A percentile compares a stretch with the other conserved stretches of the same genome.
Conservation (phyloP, 2,888 invertebrate genomes). For the Limnephilus marmoratus region DNA sequence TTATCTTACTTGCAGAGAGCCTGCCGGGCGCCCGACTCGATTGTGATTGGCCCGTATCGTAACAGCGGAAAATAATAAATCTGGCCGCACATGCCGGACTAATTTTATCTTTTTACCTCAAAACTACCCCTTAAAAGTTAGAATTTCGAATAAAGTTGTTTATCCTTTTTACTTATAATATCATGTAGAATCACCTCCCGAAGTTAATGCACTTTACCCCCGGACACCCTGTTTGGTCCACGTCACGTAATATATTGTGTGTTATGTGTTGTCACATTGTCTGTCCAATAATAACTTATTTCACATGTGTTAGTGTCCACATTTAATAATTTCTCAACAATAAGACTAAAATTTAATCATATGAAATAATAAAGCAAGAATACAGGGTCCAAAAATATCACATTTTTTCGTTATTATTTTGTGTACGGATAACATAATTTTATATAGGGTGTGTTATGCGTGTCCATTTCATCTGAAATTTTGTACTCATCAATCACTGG, state of each 20-base stretch:
- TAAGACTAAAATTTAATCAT: not conserved
- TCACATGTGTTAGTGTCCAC: not conserved
- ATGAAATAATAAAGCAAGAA: not conserved
- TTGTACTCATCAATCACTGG: not conserved
- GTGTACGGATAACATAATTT: not conserved
- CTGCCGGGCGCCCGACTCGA: too few relatives aligned
- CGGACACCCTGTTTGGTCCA: too few relatives aligned
- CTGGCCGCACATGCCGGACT: too few relatives aligned
- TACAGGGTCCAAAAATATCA: constrained; percentile 23
- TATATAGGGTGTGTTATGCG: not conserved
- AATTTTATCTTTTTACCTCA: too few relatives aligned
- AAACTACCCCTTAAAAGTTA: too few relatives aligned
- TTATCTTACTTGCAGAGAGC: too few relatives aligned
- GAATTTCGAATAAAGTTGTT: too few relatives aligned
- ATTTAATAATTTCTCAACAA: not conserved
- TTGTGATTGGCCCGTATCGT: too few relatives aligned
- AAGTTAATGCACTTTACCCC: too few relatives aligned
- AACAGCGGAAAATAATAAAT: too few relatives aligned
- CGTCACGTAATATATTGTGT: not conserved
- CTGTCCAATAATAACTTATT: not conserved
- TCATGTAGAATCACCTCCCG: too few relatives aligned
- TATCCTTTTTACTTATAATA: too few relatives aligned
- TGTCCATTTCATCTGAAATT: not conserved
- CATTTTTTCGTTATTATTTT: constrained; percentile 12
- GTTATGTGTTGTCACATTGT: not conserved